These are phyloP conservation scores for Heliothis peltigera DNA, from an alignment of 2,888 invertebrate genomes.

Conservation along the genomic window DNA sequence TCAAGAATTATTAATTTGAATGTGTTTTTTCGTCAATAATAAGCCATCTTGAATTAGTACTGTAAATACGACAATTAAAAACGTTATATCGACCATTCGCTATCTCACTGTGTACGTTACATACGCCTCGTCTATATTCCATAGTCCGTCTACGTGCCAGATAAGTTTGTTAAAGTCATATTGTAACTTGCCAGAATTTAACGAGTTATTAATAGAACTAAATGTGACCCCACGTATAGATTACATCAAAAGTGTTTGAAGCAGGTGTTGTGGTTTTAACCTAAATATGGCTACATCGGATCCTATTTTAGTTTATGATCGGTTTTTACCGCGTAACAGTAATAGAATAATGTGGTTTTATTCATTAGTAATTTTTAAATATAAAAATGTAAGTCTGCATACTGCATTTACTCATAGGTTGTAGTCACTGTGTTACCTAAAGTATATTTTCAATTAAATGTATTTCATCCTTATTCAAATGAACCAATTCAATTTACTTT, in stretches of 20 bases:
- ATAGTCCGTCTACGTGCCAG: no score
- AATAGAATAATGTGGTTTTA: not conserved
- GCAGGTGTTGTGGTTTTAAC: slow-evolving; percentile 16
- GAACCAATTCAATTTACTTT: not conserved
- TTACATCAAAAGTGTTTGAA: slow-evolving; percentile 1
- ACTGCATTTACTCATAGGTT: not conserved
- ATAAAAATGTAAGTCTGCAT: no score
- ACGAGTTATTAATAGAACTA: slow-evolving; percentile 1
- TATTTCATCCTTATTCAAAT: not conserved
- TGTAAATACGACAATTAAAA: no score
- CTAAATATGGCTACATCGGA: slow-evolving; percentile 14
- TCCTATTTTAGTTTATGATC: slow-evolving; percentile 16
- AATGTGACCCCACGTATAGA: slow-evolving; percentile 3
- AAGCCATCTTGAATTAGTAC: no score
- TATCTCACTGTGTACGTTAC: no score
- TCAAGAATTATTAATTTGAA: no score
- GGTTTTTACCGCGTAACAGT: slow-evolving; percentile 16
- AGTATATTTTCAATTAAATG: not conserved
- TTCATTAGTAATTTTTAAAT: no score
- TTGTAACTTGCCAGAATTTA: not conserved
- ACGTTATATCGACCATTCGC: no score
- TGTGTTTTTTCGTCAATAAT: no score
- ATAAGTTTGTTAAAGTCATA: not conserved
- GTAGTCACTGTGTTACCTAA: not conserved
- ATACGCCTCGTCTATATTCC: no score